Conservation (phyloP, 2,113 vertebrate genomes). For the Sialia sialis region DNA sequence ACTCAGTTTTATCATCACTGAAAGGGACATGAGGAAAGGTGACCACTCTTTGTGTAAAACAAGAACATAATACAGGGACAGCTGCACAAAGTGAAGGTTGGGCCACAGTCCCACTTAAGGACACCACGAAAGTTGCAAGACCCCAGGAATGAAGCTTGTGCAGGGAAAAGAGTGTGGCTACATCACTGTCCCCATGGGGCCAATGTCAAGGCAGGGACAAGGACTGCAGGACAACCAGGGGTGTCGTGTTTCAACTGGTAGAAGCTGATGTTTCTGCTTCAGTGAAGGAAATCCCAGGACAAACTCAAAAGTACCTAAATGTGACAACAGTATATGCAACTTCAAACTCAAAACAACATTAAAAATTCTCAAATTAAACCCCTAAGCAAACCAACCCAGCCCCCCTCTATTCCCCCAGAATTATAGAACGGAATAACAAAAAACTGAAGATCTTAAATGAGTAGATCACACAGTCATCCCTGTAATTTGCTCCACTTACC, state of each 20-base stretch:
- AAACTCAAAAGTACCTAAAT: neutral
- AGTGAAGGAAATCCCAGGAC: neutral
- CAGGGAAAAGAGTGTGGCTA: neutral
- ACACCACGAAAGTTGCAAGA: neutral
- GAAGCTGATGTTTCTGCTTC: neutral
- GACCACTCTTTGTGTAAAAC: neutral
- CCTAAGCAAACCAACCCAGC: neutral
- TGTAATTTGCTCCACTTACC: neutral
- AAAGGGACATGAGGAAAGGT: neutral
- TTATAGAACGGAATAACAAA: neutral
- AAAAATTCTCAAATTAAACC: neutral
- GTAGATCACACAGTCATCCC: neutral
- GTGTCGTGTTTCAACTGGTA: neutral
- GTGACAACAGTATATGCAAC: fast-evolving
- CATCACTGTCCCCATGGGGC: no score
- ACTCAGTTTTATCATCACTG: neutral
- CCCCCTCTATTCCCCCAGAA: fast-evolving
- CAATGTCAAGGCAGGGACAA: neutral
- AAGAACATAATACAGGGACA: neutral
- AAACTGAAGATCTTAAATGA: neutral
- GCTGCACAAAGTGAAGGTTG: neutral
- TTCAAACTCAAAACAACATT: neutral
- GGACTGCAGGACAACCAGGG: neutral
- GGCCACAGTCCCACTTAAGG: neutral
- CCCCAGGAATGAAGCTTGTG: neutral